phyloP scores from a whole-genome alignment of 1,140 invertebrate species.

The Lucilia cuprina region DNA sequence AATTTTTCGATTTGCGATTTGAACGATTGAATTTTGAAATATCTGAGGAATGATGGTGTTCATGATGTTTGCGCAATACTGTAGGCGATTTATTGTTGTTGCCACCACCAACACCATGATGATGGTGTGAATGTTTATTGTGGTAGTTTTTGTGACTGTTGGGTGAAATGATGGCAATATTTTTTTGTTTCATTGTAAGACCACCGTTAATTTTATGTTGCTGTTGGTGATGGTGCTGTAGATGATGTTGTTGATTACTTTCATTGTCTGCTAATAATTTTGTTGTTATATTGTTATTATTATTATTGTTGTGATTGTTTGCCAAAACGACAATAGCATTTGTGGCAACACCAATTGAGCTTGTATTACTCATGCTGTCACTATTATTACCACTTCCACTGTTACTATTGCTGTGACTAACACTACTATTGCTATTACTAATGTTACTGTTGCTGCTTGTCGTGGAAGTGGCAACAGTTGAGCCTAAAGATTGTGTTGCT shows the following conservation, averaged over 20 bases:
- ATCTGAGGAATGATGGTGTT: conserved; percentile 63
- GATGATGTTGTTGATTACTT: neutral
- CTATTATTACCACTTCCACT: neutral
- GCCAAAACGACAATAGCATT: neutral
- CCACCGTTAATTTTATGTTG: conserved; percentile 20
- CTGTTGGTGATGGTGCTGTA: conserved; percentile 41
- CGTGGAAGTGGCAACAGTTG: conserved; percentile 3
- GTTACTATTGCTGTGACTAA: neutral
- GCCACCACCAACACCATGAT: neutral
- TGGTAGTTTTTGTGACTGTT: conserved; percentile 42
- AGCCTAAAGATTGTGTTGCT: conserved; percentile 38
- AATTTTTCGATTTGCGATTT: conserved; percentile 79
- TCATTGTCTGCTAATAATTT: conserved; percentile 22
- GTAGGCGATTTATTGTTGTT: conserved; percentile 51
- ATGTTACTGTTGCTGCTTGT: conserved; percentile 1
- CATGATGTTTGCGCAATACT: conserved; percentile 49
- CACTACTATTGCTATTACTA: neutral
- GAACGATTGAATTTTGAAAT: conserved; percentile 71
- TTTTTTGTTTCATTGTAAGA: conserved; percentile 46
- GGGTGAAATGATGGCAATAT: conserved; percentile 56
- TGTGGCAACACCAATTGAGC: neutral
- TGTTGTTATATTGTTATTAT: neutral
- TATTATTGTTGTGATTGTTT: neutral
- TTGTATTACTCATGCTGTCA: neutral
- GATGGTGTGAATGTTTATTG: conserved; percentile 22